phyloP scores from a whole-genome alignment of 1,140 invertebrate genomes.

The Druon quercuslanigerum region DNA sequence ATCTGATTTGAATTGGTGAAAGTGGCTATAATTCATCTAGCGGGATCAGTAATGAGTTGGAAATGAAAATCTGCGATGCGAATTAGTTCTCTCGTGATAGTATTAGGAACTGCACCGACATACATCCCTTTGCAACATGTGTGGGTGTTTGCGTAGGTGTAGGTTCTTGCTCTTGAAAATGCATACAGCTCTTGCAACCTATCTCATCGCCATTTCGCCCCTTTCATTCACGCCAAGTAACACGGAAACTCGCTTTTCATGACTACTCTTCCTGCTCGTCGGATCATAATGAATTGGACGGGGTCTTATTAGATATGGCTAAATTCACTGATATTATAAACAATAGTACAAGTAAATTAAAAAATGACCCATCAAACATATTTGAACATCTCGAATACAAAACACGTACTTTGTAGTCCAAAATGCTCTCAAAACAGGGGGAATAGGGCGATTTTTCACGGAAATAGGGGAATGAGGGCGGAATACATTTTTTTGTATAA shows the following conservation, averaged over 20 bases:
- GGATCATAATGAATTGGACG: background rate
- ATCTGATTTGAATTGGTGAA: background rate
- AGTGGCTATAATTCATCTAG: background rate
- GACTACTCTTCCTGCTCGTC: background rate
- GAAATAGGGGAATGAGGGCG: too few species aligned
- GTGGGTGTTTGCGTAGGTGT: conserved; percentile 1
- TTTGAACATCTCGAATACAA: too few species aligned
- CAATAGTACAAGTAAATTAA: too few species aligned
- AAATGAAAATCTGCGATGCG: conserved; percentile 16
- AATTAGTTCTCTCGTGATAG: conserved; percentile 25
- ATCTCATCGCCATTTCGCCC: conserved; percentile 16
- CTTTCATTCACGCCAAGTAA: conserved; percentile 4
- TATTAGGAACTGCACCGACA: background rate
- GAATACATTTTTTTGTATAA: too few species aligned
- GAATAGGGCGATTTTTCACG: too few species aligned
- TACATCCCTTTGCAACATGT: background rate
- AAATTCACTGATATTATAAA: too few species aligned
- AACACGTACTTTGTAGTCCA: too few species aligned
- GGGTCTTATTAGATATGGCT: too few species aligned
- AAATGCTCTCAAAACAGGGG: too few species aligned
- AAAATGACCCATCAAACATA: too few species aligned
- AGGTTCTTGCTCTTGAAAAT: conserved; percentile 18
- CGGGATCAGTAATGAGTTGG: conserved; percentile 8
- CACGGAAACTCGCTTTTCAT: conserved; percentile 2
- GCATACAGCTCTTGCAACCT: conserved; percentile 3